Evolutionary conservation across 2,888 invertebrate genomes (phyloP).

Genomic region (Linnaemya vulpina): DNA sequence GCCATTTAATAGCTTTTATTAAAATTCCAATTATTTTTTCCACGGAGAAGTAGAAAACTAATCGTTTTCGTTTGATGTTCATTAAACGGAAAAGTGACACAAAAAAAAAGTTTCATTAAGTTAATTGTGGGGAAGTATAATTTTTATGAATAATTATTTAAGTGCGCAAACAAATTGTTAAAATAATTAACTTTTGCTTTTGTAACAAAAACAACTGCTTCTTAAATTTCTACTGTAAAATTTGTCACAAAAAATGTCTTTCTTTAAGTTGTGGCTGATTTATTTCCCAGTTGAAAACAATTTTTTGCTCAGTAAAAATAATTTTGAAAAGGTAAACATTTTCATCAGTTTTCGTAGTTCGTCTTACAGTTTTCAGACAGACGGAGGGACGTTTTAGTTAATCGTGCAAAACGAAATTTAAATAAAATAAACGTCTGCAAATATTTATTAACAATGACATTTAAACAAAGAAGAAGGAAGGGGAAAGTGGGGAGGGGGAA

Average conservation of each 20-base stretch:
- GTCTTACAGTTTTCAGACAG: too few species aligned
- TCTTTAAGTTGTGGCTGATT: not conserved
- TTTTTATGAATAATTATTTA: too few species aligned
- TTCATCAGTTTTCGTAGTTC: not conserved
- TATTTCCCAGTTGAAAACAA: constrained; percentile 24
- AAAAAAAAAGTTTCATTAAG: too few species aligned
- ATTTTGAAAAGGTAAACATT: not conserved
- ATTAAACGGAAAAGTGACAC: too few species aligned
- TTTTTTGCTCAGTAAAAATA: not conserved
- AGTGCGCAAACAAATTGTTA: too few species aligned
- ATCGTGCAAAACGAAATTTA: constrained; percentile 47
- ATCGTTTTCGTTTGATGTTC: too few species aligned
- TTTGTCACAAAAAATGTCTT: not conserved
- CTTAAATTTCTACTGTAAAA: too few species aligned
- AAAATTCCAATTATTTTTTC: not conserved
- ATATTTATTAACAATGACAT: constrained; percentile 39
- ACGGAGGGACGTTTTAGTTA: constrained; percentile 50
- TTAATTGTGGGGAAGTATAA: too few species aligned
- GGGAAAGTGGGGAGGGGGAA: not conserved
- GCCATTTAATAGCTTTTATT: not conserved
- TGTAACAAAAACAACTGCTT: too few species aligned
- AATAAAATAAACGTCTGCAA: constrained; percentile 36
- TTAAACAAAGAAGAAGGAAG: constrained; percentile 4
- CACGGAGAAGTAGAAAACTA: too few species aligned
- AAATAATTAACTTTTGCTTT: too few species aligned